phyloP scores from a whole-genome alignment of 1,140 invertebrate species.

The Trichogramma pretiosum region DNA sequence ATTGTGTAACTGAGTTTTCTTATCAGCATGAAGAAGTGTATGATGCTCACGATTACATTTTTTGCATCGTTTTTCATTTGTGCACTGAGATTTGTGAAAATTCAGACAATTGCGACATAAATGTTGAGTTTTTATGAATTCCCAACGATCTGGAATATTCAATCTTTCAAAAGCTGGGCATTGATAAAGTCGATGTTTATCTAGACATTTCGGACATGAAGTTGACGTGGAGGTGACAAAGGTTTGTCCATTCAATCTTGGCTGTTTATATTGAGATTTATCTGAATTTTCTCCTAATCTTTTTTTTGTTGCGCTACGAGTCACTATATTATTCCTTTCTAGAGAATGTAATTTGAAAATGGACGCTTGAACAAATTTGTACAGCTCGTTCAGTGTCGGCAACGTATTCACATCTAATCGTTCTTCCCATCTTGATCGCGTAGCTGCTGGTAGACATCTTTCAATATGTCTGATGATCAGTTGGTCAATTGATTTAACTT shows the following conservation, averaged over 20 bases:
- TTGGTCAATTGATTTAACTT: background rate
- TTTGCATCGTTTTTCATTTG: background rate
- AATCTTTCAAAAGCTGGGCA: background rate
- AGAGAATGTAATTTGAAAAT: background rate
- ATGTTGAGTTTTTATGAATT: background rate
- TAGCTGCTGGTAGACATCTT: background rate
- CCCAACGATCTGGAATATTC: background rate
- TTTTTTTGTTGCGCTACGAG: background rate
- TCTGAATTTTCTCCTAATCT: background rate
- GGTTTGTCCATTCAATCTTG: background rate
- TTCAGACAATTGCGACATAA: background rate
- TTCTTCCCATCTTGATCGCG: background rate
- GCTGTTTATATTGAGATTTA: background rate
- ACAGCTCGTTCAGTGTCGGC: background rate
- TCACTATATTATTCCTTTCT: background rate
- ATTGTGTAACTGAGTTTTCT: no score
- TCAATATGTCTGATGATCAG: background rate
- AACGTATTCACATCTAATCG: background rate
- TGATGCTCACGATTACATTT: background rate
- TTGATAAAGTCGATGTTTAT: background rate
- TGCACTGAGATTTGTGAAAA: background rate
- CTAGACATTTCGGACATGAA: background rate
- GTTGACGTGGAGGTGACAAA: background rate
- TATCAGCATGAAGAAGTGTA: background rate
- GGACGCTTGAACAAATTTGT: background rate